Evolutionary conservation across 2,113 vertebrate genomes (phyloP), one percentile per base, ranked within the genome.

Genomic region (Picathartes gymnocephalus): DNA sequence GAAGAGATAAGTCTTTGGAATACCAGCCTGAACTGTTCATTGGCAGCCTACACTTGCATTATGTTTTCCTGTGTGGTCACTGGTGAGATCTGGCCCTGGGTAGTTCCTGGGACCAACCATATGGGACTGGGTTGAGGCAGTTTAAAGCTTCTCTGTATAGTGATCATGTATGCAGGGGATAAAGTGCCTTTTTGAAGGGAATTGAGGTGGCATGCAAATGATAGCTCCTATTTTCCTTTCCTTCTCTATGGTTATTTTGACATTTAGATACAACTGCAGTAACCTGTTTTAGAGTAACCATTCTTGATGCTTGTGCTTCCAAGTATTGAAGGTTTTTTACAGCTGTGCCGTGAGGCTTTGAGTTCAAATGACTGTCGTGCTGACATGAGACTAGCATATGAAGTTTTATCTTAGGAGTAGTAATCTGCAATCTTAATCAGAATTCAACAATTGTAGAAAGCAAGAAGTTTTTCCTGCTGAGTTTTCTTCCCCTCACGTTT

Each of bases 121-220:
- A 6, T 73, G 45, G 23, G 25, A 31, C 31, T 79, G 27, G 31
- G 16, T 5, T 76, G 65, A 35, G 28, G n/a, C 27, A n/a, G 21
- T 66, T 78, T 27, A 10, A 53, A 11, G 23, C 37, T 69, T 68
- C 31, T 81, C 37, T 68, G 10, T 45, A 2, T 10, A 37, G 25
- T 45, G 50, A 33, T 22, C 44, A 15, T 19, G 15, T 42, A 2
- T 39, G 12, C 4, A 9, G 5, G 11, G 3, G 2, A 1, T 47
- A 17, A 50, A 28, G 22, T 66, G 21, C 9, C 22, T 87, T 78
- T 91, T 57, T 76, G 73, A 69, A 53, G 45, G 22, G n/a, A 54
- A 19, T 66, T 33, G 54, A 40, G 40, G 24, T 51, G 48, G 6
- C 12, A 30, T 0, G 0, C n/a, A 37, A 18, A 22, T 45, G 10